Evolutionary conservation across 2,797 vertebrate genomes (phyloP).

Genomic region (Prunella strophiata): DNA sequence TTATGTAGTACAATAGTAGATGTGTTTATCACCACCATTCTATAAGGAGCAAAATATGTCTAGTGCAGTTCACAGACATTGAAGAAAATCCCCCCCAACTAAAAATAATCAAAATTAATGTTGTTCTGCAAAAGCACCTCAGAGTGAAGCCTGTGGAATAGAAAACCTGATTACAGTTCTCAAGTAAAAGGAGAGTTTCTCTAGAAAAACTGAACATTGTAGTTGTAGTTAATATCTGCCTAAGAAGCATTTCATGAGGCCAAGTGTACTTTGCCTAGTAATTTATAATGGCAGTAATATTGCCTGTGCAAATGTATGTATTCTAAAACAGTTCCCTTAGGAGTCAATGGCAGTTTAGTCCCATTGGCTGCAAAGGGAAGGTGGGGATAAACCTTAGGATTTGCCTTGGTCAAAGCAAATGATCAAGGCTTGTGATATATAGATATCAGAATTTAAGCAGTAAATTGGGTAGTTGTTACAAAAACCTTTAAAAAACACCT

Average conservation of each 20-base stretch:
- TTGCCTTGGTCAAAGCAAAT: background rate
- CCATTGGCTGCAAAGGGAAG: background rate
- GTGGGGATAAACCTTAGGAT: background rate
- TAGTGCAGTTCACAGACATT: background rate
- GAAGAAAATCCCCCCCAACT: background rate
- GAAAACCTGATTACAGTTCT: background rate
- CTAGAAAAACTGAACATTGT: background rate
- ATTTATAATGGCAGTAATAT: background rate
- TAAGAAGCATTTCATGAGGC: background rate
- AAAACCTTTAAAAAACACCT: background rate
- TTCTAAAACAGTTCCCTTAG: background rate
- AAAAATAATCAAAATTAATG: background rate
- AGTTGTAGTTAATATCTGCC: background rate
- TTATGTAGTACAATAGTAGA: background rate
- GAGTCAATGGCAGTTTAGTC: background rate
- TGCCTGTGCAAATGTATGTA: background rate
- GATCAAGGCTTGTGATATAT: background rate
- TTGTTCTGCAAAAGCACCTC: background rate
- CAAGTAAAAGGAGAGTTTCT: background rate
- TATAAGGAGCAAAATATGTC: background rate
- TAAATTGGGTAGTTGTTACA: background rate
- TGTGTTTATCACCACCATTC: background rate
- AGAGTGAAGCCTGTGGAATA: background rate
- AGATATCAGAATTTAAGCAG: background rate
- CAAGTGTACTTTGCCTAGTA: background rate